These are phyloP conservation scores for Parochlus steinenii DNA, from an alignment of 2,888 invertebrate genomes.

Conservation along the genomic window DNA sequence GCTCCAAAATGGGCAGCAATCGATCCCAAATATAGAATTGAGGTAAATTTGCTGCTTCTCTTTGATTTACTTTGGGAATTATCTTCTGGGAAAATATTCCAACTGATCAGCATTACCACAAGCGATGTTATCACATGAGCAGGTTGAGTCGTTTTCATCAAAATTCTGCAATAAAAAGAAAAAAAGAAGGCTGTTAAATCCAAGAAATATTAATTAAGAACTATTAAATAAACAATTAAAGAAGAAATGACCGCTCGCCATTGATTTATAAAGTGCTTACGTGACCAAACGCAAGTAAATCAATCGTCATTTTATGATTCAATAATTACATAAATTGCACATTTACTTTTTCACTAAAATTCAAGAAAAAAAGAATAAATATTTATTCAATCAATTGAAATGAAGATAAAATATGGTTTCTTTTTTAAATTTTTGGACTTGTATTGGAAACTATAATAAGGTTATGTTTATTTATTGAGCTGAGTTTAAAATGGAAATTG, in stretches of 20 bases:
- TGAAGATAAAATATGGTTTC: too few species aligned
- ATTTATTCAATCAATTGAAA: too few species aligned
- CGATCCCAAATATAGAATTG: constrained; percentile 55
- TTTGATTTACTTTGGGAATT: constrained; percentile 4
- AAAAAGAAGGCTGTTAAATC: constrained; percentile 11
- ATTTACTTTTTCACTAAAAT: constrained; percentile 2
- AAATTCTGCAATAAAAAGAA: constrained; percentile 38
- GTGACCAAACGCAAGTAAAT: constrained; percentile 1
- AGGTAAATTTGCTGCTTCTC: constrained; percentile 23
- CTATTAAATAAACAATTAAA: neutral
- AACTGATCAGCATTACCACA: constrained; percentile 39
- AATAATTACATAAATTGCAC: neutral
- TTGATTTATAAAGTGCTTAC: constrained; percentile 1
- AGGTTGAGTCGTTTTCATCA: constrained; percentile 58
- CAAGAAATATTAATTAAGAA: constrained; percentile 8
- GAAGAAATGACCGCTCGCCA: neutral
- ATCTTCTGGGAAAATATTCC: constrained; percentile 29
- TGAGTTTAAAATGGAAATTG: too few species aligned
- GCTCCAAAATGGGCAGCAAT: constrained; percentile 72
- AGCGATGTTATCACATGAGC: constrained; percentile 51
- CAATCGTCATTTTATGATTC: neutral
- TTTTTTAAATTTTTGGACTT: too few species aligned
- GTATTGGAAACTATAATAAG: too few species aligned
- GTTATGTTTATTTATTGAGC: too few species aligned
- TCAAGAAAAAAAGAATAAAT: too few species aligned